phyloP scores from a whole-genome alignment of 2,113 vertebrate genomes.

The Sciurus niger region DNA sequence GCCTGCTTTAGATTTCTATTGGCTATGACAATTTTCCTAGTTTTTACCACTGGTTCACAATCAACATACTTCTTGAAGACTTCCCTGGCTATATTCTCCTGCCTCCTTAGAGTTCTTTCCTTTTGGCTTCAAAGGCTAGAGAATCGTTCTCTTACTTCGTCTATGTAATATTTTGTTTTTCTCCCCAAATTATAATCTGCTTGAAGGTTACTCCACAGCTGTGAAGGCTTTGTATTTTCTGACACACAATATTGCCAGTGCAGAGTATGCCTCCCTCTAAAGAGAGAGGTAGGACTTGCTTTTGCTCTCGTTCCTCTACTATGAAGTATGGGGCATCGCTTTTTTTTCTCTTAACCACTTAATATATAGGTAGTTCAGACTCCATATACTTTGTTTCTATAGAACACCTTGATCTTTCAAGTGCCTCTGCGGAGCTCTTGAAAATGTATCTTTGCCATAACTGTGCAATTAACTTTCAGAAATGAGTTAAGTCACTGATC shows the following conservation, averaged over 20 bases:
- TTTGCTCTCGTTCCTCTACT: not conserved
- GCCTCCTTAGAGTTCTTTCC: not conserved
- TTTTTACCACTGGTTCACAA: not conserved
- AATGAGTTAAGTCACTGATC: not conserved
- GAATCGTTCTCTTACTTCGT: not conserved
- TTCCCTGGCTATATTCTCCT: not conserved
- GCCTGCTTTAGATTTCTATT: not conserved
- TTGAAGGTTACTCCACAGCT: not conserved
- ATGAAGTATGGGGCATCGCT: not conserved
- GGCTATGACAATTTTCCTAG: not conserved
- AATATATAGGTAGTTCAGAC: not conserved
- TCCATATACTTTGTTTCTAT: not conserved
- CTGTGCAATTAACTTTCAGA: not conserved
- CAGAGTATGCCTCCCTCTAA: not conserved
- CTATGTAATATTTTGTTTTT: not conserved
- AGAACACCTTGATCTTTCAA: not conserved
- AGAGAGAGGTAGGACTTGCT: not conserved
- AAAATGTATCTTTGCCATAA: not conserved
- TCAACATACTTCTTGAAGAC: not conserved
- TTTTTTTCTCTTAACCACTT: not conserved
- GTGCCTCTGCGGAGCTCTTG: not conserved
- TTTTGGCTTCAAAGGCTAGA: not conserved
- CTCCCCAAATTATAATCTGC: not conserved
- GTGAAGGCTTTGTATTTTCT: not conserved
- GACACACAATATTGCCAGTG: not conserved